Conservation (phyloP, 2,113 vertebrate species). For the Cavia porcellus region DNA sequence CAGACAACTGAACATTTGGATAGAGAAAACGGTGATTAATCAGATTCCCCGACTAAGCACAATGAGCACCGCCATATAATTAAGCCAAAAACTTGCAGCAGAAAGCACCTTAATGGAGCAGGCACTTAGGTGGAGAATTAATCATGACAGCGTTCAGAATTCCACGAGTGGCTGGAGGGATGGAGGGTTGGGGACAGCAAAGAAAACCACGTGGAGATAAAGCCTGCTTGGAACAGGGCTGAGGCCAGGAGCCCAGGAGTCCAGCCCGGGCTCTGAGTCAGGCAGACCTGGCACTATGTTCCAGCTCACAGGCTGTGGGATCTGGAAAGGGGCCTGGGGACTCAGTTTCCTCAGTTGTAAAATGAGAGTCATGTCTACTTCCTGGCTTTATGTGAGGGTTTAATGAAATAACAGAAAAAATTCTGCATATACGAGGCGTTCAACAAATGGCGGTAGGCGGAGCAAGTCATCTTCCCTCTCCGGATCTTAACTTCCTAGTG, state of each 20-base stretch:
- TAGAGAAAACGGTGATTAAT: slow-evolving; percentile 76
- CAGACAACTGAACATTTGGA: slow-evolving; percentile 55
- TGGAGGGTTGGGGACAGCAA: background rate
- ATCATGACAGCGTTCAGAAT: slow-evolving; percentile 37
- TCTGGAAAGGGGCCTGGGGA: background rate
- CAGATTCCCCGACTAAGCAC: slow-evolving; percentile 60
- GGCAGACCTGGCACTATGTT: background rate
- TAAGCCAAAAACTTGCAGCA: slow-evolving; percentile 26
- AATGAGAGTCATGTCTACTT: background rate
- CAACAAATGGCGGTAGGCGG: background rate
- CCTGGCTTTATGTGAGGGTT: background rate
- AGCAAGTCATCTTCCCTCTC: background rate
- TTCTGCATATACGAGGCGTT: background rate
- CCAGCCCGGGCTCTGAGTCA: background rate
- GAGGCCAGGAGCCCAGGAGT: background rate
- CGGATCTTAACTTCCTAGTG: slow-evolving; percentile 18
- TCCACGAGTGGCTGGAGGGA: background rate
- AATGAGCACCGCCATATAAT: background rate
- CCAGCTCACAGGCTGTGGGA: background rate
- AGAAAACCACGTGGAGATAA: background rate
- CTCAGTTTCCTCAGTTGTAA: slow-evolving; percentile 4
- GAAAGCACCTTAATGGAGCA: slow-evolving; percentile 63
- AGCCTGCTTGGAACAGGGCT: background rate
- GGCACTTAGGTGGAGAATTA: slow-evolving; percentile 60
- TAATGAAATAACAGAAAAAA: background rate